phyloP scores from a whole-genome alignment of 2,888 invertebrate genomes.

The Apamea epomidion region DNA sequence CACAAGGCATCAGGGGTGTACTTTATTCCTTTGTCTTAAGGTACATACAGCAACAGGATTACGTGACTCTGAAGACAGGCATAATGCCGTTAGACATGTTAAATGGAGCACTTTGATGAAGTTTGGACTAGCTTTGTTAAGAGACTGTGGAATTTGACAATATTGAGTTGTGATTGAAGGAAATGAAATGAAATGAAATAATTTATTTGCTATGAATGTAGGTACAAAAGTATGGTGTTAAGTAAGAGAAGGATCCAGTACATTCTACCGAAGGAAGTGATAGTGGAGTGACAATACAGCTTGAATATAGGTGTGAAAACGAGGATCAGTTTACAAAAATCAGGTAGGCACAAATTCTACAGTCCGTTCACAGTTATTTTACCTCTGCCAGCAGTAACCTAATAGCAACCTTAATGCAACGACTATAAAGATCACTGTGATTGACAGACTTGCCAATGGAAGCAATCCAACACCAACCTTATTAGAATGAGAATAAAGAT shows the following conservation, averaged over 20 bases:
- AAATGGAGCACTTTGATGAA: constrained; percentile 8
- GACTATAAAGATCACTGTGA: no score
- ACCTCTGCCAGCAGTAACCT: no score
- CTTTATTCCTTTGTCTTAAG: constrained; percentile 29
- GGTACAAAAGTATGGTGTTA: no score
- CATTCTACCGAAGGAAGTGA: no score
- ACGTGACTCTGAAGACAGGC: constrained; percentile 10
- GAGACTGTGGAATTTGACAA: not conserved
- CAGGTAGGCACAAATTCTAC: not conserved
- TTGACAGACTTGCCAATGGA: no score
- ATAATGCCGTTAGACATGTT: not conserved
- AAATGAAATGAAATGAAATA: no score
- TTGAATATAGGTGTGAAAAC: not conserved
- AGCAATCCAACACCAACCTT: no score
- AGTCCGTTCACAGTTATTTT: no score
- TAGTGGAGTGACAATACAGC: not conserved
- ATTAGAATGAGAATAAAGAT: no score
- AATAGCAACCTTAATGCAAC: no score
- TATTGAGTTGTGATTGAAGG: not conserved
- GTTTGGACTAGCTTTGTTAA: not conserved
- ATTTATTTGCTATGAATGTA: no score
- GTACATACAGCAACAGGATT: constrained; percentile 2
- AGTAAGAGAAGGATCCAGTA: no score
- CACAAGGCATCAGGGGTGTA: not conserved
- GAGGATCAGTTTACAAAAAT: not conserved